These are phyloP conservation scores for Tachycineta bicolor DNA, from an alignment of 2,113 vertebrate genomes.

Conservation along the genomic window DNA sequence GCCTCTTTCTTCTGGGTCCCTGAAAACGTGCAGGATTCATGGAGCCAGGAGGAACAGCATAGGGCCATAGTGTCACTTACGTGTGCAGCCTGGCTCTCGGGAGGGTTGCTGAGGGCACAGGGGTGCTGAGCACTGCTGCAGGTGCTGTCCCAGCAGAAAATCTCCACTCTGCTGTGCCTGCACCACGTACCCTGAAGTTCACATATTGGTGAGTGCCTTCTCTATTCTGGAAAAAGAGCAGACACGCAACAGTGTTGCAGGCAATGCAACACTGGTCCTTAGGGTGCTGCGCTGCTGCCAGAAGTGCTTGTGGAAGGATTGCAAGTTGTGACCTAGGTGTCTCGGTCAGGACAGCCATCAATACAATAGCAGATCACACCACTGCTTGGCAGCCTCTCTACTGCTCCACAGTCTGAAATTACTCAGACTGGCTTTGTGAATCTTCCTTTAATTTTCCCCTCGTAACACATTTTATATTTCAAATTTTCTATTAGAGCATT, in stretches of 20 bases:
- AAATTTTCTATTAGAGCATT: not conserved
- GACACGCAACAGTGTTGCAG: not conserved
- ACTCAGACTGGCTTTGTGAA: not conserved
- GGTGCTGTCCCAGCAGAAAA: not conserved
- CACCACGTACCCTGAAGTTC: not conserved
- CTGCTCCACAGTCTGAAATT: not conserved
- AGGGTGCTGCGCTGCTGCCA: not conserved
- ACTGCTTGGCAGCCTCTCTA: not conserved
- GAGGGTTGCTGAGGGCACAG: not conserved
- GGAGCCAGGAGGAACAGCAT: not conserved
- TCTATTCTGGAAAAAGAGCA: not conserved
- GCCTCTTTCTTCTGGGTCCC: not conserved
- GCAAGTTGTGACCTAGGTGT: not conserved
- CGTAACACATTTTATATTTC: not conserved
- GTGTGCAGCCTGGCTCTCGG: not conserved
- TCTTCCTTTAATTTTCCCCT: not conserved
- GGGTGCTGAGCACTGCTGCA: not conserved
- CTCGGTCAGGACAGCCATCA: not conserved
- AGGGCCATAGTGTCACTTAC: fast-evolving
- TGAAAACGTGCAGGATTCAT: not conserved
- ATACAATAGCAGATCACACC: not conserved
- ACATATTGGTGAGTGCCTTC: not conserved
- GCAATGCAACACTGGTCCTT: not conserved
- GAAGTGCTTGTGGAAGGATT: not conserved
- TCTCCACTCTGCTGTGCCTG: fast-evolving